These are phyloP conservation scores for Dendrolimus punctatus DNA, from an alignment of 1,140 invertebrate genomes.

Conservation along the genomic window DNA sequence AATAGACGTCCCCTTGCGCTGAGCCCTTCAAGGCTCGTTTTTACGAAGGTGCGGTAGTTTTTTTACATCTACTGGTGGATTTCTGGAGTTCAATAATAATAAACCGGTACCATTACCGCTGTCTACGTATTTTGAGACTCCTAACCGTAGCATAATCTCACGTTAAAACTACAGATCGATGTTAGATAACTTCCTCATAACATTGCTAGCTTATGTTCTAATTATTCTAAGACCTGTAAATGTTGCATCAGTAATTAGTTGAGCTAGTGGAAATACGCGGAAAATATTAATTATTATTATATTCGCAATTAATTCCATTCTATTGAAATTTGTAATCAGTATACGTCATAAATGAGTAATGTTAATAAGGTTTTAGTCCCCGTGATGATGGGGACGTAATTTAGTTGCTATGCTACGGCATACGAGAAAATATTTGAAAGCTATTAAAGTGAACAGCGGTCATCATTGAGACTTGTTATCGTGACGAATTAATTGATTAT, in stretches of 20 bases:
- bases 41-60: constrained; percentile 24
- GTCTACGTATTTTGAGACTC: constrained; percentile 9
- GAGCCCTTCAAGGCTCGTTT: constrained; percentile 33
- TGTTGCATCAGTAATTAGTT: too few relatives aligned
- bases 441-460: too few relatives aligned
- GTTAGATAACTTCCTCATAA: constrained; percentile 7
- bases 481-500: constrained; percentile 21
- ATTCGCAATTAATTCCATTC: too few relatives aligned
- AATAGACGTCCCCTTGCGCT: constrained; percentile 48
- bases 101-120: constrained; percentile 12
- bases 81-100: constrained; percentile 17
- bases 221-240: neutral
- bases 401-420: too few relatives aligned
- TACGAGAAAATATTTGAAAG: too few relatives aligned
- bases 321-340: too few relatives aligned
- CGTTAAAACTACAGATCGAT: constrained; percentile 1
- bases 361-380: too few relatives aligned
- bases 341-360: too few relatives aligned
- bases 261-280: too few relatives aligned
- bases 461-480: constrained; percentile 9
- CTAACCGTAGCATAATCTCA: neutral
- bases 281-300: too few relatives aligned
- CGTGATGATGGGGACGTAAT: too few relatives aligned
- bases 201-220: constrained; percentile 1
- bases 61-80: constrained; percentile 24